Conservation (phyloP, 2,113 vertebrate genomes). For the Crotalus viridis region DNA sequence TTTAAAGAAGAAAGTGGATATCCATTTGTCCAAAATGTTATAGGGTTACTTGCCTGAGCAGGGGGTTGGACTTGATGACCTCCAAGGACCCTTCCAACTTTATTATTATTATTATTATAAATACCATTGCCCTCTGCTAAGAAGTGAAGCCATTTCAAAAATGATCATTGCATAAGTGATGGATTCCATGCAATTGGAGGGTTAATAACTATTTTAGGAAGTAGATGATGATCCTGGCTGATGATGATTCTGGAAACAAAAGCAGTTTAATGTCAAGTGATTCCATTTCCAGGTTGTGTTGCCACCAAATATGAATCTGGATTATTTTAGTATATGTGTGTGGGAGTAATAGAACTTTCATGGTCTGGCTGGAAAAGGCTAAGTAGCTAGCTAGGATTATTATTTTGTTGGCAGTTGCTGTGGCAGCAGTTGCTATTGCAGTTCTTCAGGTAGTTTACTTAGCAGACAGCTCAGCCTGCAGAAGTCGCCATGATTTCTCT, state of each 20-base stretch:
- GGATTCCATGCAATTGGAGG: not conserved
- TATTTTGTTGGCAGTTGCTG: constrained; percentile 14
- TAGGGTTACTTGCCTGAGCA: too few species aligned
- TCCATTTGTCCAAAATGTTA: too few species aligned
- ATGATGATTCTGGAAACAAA: not conserved
- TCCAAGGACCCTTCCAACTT: too few species aligned
- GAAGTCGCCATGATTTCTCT: constrained; percentile 30
- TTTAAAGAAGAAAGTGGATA: too few species aligned
- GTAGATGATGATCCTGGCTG: not conserved
- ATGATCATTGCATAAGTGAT: not conserved
- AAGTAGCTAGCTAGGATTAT: not conserved
- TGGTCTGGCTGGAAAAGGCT: constrained; percentile 13
- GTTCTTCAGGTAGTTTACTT: not conserved
- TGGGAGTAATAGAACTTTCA: constrained; percentile 6
- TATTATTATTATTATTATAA: too few species aligned
- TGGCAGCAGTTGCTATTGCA: constrained; percentile 12
- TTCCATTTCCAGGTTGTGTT: not conserved
- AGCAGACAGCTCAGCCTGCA: constrained; percentile 9
- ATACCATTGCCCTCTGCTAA: not conserved
- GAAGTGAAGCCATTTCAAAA: not conserved
- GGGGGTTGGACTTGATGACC: too few species aligned
- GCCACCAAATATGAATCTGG: not conserved
- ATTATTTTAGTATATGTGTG: not conserved
- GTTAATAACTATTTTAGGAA: not conserved
- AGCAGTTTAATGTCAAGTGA: not conserved